Evolutionary conservation across 2,113 vertebrate species (phyloP), one percentile per base, ranked within the genome.

Genomic region (Siniperca knerii): DNA sequence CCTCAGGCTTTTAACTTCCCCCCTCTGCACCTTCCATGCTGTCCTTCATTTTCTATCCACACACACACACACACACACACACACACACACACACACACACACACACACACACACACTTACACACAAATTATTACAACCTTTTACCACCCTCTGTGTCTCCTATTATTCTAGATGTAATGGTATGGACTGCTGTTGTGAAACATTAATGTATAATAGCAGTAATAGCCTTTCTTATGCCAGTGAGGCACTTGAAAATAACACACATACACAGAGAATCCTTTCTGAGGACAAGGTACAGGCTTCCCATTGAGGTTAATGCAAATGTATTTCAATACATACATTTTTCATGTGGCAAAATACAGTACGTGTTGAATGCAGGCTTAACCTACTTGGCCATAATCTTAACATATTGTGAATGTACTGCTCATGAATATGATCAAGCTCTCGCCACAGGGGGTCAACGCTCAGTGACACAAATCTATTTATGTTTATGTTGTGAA

Each of bases 271-370:
- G 6, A 21, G 15, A 65, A 23, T 44, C 37, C 55, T 44, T 6
- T 23, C 15, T 6, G 11, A 54, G 4, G 57, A 52, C 12, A 70
- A 33, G 73, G 15, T 72, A 68, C 18, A 46, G 50, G 35, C 61
- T 60, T 75, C 11, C 42, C 25, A 82, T 50, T 82, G 8, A 84
- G 29, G 35, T 65, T 62, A 61, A 77, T 79, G 70, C 62, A 86
- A 86, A 85, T 79, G 67, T 46, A 20, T 86, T 82, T 84, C 7
- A 71, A 71, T 40, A 8, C 55, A 83, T 91, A 21, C 6, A 70
- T 80, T 46, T 74, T 89, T 84, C n/a, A 86, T 75, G 29, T 10
- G 25, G 25, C 12, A 15, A 29, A 15, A 29, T 29, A 29, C 29
- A 29, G 37, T 71, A 40, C 82, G 66, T 75, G 50, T 61, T 70